These are phyloP conservation scores for Scortum barcoo DNA, from an alignment of 2,113 vertebrate genomes.

Conservation along the genomic window DNA sequence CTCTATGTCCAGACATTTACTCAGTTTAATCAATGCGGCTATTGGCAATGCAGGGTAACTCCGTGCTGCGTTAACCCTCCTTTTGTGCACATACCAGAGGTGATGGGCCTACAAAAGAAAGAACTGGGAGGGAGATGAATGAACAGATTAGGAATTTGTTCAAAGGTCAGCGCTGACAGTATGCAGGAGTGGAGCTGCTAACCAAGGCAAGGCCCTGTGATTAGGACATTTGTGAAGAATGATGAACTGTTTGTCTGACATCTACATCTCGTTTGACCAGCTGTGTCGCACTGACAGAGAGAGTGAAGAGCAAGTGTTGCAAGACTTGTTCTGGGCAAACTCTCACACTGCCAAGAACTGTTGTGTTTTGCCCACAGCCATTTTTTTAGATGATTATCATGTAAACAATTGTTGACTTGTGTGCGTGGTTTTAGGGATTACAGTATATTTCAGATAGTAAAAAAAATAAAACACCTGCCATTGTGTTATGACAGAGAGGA, in stretches of 20 bases:
- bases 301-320: constrained; percentile 37
- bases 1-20: constrained; percentile 38
- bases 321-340: constrained; percentile 28
- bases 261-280: constrained; percentile 72
- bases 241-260: constrained; percentile 47
- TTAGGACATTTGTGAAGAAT: constrained; percentile 36
- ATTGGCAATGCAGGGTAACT: constrained; percentile 1
- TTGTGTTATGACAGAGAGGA: not conserved
- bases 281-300: constrained; percentile 40
- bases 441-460: too few relatives aligned
- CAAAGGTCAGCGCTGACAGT: constrained; percentile 7
- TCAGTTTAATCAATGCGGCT: constrained; percentile 33
- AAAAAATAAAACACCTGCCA: not conserved
- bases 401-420: not conserved
- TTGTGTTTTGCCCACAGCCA: not conserved
- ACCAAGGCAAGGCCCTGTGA: constrained; percentile 17
- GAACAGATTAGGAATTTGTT: constrained; percentile 47
- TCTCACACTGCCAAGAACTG: constrained; percentile 1
- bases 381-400: not conserved
- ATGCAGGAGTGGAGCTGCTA: constrained; percentile 33
- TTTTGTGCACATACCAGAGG: constrained; percentile 5
- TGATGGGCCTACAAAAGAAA: constrained; percentile 25
- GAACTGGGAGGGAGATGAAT: constrained; percentile 44
- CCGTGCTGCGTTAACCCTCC: constrained; percentile 10
- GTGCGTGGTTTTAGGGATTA: not conserved